Evolutionary conservation across 2,113 vertebrate species (phyloP).

Genomic region (Polyodon spathula): DNA sequence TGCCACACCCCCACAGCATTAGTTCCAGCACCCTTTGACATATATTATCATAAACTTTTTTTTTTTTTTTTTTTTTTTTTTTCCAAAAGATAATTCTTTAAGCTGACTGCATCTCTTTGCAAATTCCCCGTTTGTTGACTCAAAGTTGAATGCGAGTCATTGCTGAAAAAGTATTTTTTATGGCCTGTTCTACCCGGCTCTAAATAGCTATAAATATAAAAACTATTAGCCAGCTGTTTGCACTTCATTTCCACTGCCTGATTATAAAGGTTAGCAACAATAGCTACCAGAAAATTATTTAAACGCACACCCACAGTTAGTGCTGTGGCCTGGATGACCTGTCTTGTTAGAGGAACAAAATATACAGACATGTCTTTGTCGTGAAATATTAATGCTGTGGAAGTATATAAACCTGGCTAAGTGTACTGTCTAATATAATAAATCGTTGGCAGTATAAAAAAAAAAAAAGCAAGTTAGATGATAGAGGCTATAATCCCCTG

Average conservation of each 20-base stretch:
- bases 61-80: too few species aligned
- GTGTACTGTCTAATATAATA: conserved; percentile 73
- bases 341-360: conserved; percentile 76
- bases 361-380: conserved; percentile 66
- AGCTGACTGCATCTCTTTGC: too few species aligned
- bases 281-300: not conserved
- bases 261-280: not conserved
- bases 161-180: too few species aligned
- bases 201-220: not conserved
- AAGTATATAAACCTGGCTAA: conserved; percentile 75
- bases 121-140: too few species aligned
- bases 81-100: too few species aligned
- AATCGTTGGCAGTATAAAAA: conserved; percentile 62
- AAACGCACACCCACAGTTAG: not conserved
- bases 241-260: not conserved
- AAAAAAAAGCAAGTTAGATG: conserved; percentile 60
- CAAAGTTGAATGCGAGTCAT: too few species aligned
- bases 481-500: conserved; percentile 63
- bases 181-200: not conserved
- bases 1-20: too few species aligned
- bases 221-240: not conserved
- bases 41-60: too few species aligned
- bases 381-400: conserved; percentile 75
- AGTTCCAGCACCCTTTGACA: too few species aligned
- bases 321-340: conserved; percentile 36